A percentile compares a stretch with the other conserved stretches of the same genome.
Evolutionary conservation across 2,797 vertebrate species (phyloP).

Genomic region (Lagodon rhomboides): DNA sequence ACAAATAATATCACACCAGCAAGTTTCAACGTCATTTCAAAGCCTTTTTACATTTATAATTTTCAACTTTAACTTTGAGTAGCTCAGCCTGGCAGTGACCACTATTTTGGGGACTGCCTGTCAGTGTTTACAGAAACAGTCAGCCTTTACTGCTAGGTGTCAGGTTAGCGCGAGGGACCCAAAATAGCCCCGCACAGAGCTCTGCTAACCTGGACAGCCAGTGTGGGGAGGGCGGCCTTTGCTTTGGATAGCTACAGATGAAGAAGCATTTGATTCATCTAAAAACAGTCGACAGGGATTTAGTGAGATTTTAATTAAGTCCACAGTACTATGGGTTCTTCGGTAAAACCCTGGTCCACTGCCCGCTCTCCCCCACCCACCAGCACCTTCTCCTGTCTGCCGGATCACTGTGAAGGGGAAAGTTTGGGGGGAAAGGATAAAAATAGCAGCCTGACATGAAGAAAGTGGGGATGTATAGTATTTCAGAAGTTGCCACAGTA

Average conservation of each 20-base stretch:
- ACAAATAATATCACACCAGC: neutral
- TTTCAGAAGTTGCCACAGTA: slow-evolving; percentile 23
- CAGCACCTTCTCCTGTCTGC: neutral
- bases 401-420: slow-evolving; percentile 30
- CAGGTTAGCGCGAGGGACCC: slow-evolving; percentile 59
- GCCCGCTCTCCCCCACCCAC: neutral
- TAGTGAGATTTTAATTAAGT: neutral
- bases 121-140: slow-evolving; percentile 65
- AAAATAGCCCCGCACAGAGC: slow-evolving; percentile 68
- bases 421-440: slow-evolving; percentile 1
- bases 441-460: slow-evolving; percentile 43
- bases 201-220: slow-evolving; percentile 54
- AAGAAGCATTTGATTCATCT: neutral
- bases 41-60: neutral
- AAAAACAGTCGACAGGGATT: neutral
- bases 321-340: neutral
- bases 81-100: slow-evolving; percentile 15
- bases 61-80: neutral
- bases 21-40: neutral
- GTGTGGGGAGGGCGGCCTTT: slow-evolving; percentile 18
- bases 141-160: slow-evolving; percentile 61
- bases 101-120: slow-evolving; percentile 46
- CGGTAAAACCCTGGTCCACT: neutral
- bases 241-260: neutral
- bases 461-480: neutral